Percentiles rank a stretch among this genome's conserved stretches.
phyloP scores from a whole-genome alignment of 2,888 invertebrate species.

The Amorpha juglandis region DNA sequence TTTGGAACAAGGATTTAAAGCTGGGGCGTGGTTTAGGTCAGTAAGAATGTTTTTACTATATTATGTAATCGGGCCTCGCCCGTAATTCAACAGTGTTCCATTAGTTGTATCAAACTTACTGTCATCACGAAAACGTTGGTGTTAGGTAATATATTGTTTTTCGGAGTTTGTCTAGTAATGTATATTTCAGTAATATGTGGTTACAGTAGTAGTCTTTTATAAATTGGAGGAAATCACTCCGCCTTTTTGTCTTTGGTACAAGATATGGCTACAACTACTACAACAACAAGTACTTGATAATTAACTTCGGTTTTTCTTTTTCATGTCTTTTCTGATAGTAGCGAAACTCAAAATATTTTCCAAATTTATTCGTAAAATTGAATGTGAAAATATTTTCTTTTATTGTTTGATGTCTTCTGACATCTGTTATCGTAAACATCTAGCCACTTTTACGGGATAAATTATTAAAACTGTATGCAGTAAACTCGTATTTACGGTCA shows the following conservation, averaged over 20 bases:
- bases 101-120: conserved; percentile 43
- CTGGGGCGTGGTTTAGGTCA: conserved; percentile 4
- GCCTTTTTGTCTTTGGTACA: no score
- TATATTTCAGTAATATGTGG: no score
- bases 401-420: neutral
- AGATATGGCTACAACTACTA: no score
- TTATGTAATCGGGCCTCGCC: conserved; percentile 38
- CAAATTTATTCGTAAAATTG: no score
- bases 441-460: neutral
- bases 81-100: conserved; percentile 41
- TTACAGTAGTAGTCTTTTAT: no score
- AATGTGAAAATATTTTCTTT: neutral
- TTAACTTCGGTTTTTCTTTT: no score
- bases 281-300: no score
- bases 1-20: conserved; percentile 10
- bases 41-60: conserved; percentile 2
- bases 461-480: conserved; percentile 6
- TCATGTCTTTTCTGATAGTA: no score
- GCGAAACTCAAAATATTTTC: no score
- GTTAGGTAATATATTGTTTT: neutral
- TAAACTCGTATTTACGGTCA: neutral
- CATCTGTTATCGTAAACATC: neutral
- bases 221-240: no score
- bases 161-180: no score
- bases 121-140: neutral